Base-by-base conservation (phyloP, 2,797 vertebrate genomes). In the Odontamblyopus rebecca region DNA sequence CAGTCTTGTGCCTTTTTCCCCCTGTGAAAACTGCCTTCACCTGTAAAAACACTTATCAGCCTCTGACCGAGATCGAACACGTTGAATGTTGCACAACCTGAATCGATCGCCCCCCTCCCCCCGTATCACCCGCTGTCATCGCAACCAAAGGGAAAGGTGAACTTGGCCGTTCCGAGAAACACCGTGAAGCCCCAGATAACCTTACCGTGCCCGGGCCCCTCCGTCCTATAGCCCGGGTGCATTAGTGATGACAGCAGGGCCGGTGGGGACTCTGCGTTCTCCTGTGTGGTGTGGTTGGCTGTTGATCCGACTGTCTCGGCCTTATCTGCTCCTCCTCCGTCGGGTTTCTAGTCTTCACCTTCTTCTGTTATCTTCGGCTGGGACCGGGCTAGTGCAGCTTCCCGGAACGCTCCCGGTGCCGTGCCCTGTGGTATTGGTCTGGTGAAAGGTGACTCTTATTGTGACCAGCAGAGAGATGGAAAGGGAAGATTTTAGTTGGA, bases 221-320 rank as follows among this genome's bases (percentile, higher is more conserved):
- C 88, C 79, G 86, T 93, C 88, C 90, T 91, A 75, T 81, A 89
- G 89, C 87, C 89, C 83, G 87, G 91, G 90, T 88, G 92, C 93
- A 94, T 94, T 94, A 93, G 92, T 92, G 92, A 89, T 94, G 93
- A 94, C 93, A 93, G 91, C 84, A 79, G 83, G 90, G 88, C 89
- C 88, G 64, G 80, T 84, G 91, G 92, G 91, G 82, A 86, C 81
- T 85, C 83, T 91, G 92, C 44, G 16, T 93, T 93, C 89, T 92
- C 89, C 93, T 13, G 91, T 91, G 92, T 93, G 93, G 90, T 92
- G 90, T 93, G 90, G 92, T 92, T 76, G 81, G 80, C 81, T 85
- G 64, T 90, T 92, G 91, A 93, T 92, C 86, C 92, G 92, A 91
- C 90, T 86, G 91, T 91, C 92, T 93, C 82, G 38, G 59, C 82